Base-by-base conservation (phyloP, 1,140 invertebrate genomes). In the Plutomurus gul region DNA sequence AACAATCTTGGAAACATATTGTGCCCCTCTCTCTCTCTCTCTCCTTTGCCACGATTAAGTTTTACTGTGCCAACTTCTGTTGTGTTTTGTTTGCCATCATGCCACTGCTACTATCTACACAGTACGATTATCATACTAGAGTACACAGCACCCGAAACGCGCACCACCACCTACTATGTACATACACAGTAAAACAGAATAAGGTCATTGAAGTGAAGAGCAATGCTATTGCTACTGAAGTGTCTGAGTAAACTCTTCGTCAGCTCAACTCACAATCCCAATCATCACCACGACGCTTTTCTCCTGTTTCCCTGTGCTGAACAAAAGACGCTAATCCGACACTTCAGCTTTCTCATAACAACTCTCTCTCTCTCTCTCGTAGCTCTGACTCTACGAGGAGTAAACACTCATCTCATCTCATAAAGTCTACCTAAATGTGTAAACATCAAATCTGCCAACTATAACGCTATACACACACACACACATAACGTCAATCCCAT, bases 321-420 rank as follows among this genome's bases (percentile, higher is more conserved):
- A 36, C 56, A 65, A 65, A 49, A 65, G 30, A n/a, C 56, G 56
- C 18, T 65, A 65, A 65, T 65, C 56, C 27, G 27, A 65, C 56
- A 33, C 56, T 65, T 16, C 25, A 65, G 56, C 30, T 65, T 65
- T 33, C 56, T 65, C 13, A 65, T 65, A 65, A 60, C 10, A 51
- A 7, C 47, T 22, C 47, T 27, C 25, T 27, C 51, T 27, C 51
- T 56, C 56, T 18, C 27, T n/a, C 56, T 33, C 27, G 16, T 16
- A 65, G 56, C 27, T 56, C 25, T 56, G 22, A 30, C 16, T 13
- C 51, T 13, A 27, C 16, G 6, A 36, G 36, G 27, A 65, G 56
- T 27, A 65, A 65, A 65, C 56, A 65, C 56, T 65, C 56, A 33
- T 33, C 56, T 27, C 30, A 30, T 65, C 56, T 65, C 56, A 65